These are phyloP conservation scores for Pseudomyrmex gracilis DNA, from an alignment of 1,140 invertebrate genomes.

Conservation along the genomic window DNA sequence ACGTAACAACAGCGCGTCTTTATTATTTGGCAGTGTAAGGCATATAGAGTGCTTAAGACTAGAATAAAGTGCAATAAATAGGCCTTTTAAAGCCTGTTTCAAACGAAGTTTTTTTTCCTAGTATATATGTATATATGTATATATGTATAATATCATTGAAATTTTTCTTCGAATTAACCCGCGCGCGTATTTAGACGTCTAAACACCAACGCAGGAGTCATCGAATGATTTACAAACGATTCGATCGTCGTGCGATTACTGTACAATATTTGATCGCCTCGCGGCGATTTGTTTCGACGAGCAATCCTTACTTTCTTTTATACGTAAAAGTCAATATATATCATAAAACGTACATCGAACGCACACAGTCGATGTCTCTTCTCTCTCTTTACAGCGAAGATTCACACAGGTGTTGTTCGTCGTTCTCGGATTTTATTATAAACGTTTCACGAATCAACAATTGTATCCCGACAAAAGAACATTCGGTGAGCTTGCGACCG, in stretches of 20 bases:
- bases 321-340: not conserved
- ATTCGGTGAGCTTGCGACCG: conserved; percentile 23
- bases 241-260: conserved; percentile 28
- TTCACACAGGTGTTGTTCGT: no score
- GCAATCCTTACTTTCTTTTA: conserved; percentile 7
- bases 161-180: conserved; percentile 26
- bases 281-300: conserved; percentile 8
- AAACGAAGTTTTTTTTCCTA: conserved; percentile 64
- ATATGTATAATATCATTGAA: not conserved
- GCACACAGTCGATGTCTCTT: no score
- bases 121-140: conserved; percentile 40
- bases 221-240: conserved; percentile 35
- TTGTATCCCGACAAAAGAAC: conserved; percentile 36
- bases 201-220: conserved; percentile 43
- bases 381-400: no score
- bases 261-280: conserved; percentile 12
- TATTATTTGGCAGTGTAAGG: conserved; percentile 76
- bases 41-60: conserved; percentile 76
- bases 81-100: conserved; percentile 69
- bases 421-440: no score
- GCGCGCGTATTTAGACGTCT: conserved; percentile 58
- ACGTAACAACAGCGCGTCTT: conserved; percentile 73
- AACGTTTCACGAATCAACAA: not conserved
- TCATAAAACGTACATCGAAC: not conserved
- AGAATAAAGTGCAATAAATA: conserved; percentile 76